phyloP scores from a whole-genome alignment of 2,888 invertebrate species.

The Drosophila falleni region DNA sequence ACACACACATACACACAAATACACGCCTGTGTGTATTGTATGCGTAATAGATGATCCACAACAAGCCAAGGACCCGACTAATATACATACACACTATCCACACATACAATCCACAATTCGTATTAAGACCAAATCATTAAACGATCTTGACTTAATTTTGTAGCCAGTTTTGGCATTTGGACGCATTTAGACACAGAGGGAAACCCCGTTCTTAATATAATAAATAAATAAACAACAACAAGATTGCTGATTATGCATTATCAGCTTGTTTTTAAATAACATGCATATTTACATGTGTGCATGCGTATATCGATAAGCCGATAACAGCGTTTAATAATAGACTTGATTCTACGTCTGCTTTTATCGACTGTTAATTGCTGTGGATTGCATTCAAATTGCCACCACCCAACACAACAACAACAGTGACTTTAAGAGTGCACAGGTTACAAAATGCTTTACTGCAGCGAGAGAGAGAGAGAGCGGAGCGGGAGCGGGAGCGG shows the following conservation, averaged over 20 bases:
- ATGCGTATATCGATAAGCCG: constrained; percentile 6
- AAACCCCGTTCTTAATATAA: constrained; percentile 14
- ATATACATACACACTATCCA: not conserved
- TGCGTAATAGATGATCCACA: constrained; percentile 45
- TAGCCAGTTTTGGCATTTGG: constrained; percentile 10
- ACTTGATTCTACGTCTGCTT: not conserved
- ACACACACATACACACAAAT: constrained; percentile 8
- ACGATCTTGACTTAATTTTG: constrained; percentile 26
- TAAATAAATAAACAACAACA: constrained; percentile 12
- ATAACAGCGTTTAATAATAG: constrained; percentile 18
- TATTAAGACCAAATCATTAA: constrained; percentile 21
- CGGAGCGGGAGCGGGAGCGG: not conserved
- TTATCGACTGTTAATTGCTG: constrained; percentile 37
- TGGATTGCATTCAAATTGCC: constrained; percentile 17
- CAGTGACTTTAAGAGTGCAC: constrained; percentile 38
- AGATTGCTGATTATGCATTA: constrained; percentile 11
- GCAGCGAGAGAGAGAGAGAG: not conserved
- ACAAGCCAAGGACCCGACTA: constrained; percentile 60
- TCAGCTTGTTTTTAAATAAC: constrained; percentile 23
- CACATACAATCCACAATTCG: constrained; percentile 2
- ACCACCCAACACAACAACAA: constrained; percentile 14
- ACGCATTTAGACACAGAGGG: constrained; percentile 8
- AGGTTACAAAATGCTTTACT: constrained; percentile 43
- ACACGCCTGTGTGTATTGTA: constrained; percentile 13
- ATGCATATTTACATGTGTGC: constrained; percentile 4